Evolutionary conservation across 2,888 invertebrate species (phyloP).

Genomic region (Synergus itoensis): DNA sequence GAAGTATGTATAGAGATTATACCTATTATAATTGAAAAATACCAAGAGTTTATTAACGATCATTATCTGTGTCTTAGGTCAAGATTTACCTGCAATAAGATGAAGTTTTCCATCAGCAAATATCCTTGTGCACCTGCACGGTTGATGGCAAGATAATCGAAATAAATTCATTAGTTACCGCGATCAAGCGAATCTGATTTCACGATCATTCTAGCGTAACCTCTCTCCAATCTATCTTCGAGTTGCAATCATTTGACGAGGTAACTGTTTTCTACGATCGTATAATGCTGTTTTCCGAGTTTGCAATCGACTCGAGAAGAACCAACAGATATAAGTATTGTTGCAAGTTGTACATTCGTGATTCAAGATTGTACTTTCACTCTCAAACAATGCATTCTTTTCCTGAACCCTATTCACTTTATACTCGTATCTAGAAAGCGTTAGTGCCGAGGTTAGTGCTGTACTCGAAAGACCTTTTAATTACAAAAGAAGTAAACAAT

Average conservation of each 20-base stretch:
- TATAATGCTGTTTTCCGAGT: constrained; percentile 11
- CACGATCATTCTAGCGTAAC: constrained; percentile 55
- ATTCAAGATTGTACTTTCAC: background rate
- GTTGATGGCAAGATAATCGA: constrained; percentile 56
- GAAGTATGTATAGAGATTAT: too few species aligned
- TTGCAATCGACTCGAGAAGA: constrained; percentile 11
- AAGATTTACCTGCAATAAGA: background rate
- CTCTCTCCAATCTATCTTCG: background rate
- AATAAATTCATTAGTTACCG: constrained; percentile 63
- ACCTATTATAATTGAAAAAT: background rate
- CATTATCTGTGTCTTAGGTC: background rate
- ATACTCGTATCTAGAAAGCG: background rate
- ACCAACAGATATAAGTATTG: background rate
- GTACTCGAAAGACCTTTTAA: background rate
- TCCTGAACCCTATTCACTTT: background rate
- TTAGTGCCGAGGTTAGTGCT: background rate
- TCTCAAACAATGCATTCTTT: background rate
- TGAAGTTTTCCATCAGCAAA: background rate
- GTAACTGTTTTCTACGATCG: constrained; percentile 15
- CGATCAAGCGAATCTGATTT: constrained; percentile 61
- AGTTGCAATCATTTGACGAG: constrained; percentile 20
- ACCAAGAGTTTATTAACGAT: background rate
- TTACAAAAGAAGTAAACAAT: too few species aligned
- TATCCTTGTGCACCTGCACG: background rate
- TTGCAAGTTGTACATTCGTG: background rate